These are phyloP conservation scores for Cinclus mexicanus DNA, from an alignment of 2,113 vertebrate species.

Conservation along the genomic window DNA sequence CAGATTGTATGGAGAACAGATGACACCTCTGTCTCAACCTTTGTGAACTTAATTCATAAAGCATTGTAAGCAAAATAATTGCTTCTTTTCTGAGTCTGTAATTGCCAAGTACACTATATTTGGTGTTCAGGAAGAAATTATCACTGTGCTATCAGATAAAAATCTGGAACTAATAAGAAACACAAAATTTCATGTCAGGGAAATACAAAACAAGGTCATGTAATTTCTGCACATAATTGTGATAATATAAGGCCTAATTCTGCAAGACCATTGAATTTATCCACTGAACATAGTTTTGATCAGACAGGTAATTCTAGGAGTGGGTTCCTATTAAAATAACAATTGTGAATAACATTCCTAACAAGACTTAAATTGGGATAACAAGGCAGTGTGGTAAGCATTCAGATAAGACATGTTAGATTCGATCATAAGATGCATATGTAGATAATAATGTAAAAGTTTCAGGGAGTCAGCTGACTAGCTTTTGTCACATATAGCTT, in stretches of 20 bases:
- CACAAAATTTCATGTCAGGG: constrained; percentile 7
- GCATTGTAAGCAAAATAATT: constrained; percentile 61
- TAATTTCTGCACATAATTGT: constrained; percentile 25
- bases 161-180: constrained; percentile 49
- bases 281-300: neutral
- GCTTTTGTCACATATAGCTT: neutral
- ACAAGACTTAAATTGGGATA: neutral
- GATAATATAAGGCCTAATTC: constrained; percentile 20
- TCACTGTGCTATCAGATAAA: neutral
- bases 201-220: constrained; percentile 45
- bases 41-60: constrained; percentile 53
- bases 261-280: neutral
- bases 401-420: neutral
- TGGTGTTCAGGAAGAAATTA: constrained; percentile 7
- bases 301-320: neutral
- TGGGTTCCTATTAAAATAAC: neutral
- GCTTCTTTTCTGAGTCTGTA: constrained; percentile 28
- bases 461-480: neutral
- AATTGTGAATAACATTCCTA: neutral
- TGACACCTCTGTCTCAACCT: constrained; percentile 49
- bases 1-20: neutral
- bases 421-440: neutral
- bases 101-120: neutral
- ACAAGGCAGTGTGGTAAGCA: neutral
- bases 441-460: neutral